Evolutionary conservation across 2,888 invertebrate genomes (phyloP).

Genomic region (Habroteleia sp.): DNA sequence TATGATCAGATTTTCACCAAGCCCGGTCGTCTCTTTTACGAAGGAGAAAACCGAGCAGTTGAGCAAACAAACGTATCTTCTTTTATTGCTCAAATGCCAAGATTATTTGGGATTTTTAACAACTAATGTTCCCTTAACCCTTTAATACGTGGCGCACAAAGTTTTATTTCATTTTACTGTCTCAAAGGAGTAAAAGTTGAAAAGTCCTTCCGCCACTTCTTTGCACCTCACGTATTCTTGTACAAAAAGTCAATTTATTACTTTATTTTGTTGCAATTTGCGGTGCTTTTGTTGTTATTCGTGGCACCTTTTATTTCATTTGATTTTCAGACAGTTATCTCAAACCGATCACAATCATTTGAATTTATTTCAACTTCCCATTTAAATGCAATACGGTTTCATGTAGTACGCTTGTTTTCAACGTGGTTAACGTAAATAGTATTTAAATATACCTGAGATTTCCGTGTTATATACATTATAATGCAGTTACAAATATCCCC

Average conservation of each 20-base stretch:
- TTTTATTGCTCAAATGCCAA: slow-evolving; percentile 52
- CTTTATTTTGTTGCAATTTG: slow-evolving; percentile 50
- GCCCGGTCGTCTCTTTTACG: slow-evolving; percentile 50
- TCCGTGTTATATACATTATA: background rate
- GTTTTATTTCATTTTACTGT: slow-evolving; percentile 25
- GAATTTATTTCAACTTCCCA: background rate
- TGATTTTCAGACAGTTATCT: slow-evolving; percentile 6
- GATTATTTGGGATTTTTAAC: slow-evolving; percentile 48
- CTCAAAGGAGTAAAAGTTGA: slow-evolving; percentile 37
- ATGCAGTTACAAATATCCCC: background rate
- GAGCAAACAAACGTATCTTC: slow-evolving; percentile 42
- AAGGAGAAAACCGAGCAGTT: slow-evolving; percentile 44
- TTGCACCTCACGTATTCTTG: slow-evolving; percentile 18
- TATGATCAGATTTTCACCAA: slow-evolving; percentile 67
- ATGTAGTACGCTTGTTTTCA: too few species aligned
- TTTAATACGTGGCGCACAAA: slow-evolving; percentile 42
- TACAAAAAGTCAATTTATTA: slow-evolving; percentile 33
- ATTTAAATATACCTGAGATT: background rate
- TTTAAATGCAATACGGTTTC: too few species aligned
- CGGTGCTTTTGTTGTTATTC: slow-evolving; percentile 36
- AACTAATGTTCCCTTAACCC: slow-evolving; percentile 59
- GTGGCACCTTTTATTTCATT: slow-evolving; percentile 11
- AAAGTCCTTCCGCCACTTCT: slow-evolving; percentile 5
- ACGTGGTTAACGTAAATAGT: background rate
- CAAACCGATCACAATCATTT: background rate